Conservation (phyloP, 2,113 vertebrate genomes). For the Guaruba guarouba region DNA sequence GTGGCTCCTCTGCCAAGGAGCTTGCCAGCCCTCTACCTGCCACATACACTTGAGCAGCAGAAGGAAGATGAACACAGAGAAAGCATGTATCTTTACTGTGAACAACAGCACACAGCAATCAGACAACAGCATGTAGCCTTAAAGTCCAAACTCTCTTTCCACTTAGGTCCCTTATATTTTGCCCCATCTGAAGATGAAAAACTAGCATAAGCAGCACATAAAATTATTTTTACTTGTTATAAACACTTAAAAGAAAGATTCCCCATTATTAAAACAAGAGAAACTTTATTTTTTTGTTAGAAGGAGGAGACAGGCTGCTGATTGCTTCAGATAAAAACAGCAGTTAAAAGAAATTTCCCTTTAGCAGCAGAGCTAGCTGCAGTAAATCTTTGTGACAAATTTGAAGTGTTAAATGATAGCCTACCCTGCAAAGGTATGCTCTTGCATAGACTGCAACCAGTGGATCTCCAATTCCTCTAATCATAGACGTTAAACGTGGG, state of each 20-base stretch:
- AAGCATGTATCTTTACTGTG: background rate
- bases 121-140: background rate
- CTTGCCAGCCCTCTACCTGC: background rate
- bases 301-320: background rate
- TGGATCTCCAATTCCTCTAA: conserved; percentile 94
- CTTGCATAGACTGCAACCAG: conserved; percentile 94
- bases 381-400: background rate
- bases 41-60: background rate
- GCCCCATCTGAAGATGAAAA: background rate
- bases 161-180: background rate
- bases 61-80: background rate
- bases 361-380: background rate
- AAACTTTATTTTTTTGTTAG: background rate
- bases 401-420: background rate
- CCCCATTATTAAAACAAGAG: background rate
- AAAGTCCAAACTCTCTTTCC: background rate
- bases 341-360: background rate
- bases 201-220: background rate
- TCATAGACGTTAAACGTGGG: conserved; percentile 88
- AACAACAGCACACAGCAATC: background rate
- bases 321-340: background rate
- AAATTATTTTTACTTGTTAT: background rate
- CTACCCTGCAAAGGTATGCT: conserved; percentile 96
- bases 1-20: background rate
- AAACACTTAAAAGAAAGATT: background rate